Percentiles rank a stretch among this genome's conserved stretches.
Conservation (phyloP, 2,797 vertebrate genomes). For the Propithecus perrieri region DNA sequence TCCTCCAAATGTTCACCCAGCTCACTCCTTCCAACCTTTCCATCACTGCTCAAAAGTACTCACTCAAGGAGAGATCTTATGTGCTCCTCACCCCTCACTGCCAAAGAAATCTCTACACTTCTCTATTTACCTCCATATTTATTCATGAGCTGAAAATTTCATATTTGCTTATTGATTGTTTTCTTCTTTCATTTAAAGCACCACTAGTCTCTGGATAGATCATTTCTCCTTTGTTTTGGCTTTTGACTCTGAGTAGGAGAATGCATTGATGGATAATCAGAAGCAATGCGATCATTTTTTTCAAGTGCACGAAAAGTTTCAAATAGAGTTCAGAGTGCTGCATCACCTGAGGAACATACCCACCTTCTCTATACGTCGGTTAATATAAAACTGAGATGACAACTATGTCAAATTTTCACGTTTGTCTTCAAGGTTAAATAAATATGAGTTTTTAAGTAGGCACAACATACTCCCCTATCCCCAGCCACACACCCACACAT, state of each 20-base stretch:
- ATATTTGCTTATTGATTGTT: background rate
- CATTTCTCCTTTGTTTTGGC: background rate
- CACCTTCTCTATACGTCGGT: background rate
- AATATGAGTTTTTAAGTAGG: background rate
- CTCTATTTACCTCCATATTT: background rate
- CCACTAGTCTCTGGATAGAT: background rate
- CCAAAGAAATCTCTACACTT: background rate
- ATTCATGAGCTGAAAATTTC: background rate
- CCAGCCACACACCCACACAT: no score
- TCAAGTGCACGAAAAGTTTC: background rate
- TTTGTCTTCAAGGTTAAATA: background rate
- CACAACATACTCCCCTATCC: background rate
- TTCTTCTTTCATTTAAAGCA: background rate
- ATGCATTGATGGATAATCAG: background rate
- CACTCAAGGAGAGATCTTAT: background rate
- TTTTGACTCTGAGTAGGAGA: background rate
- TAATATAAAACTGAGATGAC: background rate
- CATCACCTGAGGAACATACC: background rate
- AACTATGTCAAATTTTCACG: background rate
- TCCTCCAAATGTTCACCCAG: accelerated
- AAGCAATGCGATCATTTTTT: background rate
- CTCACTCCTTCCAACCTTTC: background rate
- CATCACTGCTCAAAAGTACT: accelerated
- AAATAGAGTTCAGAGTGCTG: background rate
- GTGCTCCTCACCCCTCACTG: accelerated